A percentile compares a stretch with the other conserved stretches of the same genome.
Conservation (phyloP, 2,888 invertebrate species). For the Sericinus montela region DNA sequence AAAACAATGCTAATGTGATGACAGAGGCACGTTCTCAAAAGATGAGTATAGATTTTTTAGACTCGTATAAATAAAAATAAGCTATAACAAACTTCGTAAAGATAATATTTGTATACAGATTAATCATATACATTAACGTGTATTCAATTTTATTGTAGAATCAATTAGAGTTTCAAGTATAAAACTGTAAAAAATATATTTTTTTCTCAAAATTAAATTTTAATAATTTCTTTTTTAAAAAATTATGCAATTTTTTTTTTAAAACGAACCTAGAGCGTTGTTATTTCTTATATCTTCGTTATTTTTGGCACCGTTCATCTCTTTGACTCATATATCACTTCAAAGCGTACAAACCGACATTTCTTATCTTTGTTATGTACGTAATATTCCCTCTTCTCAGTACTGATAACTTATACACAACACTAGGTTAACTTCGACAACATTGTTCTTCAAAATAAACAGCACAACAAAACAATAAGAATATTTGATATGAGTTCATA, state of each 20-base stretch:
- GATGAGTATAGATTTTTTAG: too few species aligned
- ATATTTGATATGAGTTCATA: neutral
- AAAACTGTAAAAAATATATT: too few species aligned
- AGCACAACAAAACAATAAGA: neutral
- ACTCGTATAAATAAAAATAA: too few species aligned
- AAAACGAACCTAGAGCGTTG: slow-evolving; percentile 22
- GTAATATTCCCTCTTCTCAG: slow-evolving; percentile 29
- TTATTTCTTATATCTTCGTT: slow-evolving; percentile 40
- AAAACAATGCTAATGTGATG: too few species aligned
- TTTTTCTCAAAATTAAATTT: too few species aligned
- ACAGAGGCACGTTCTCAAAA: too few species aligned
- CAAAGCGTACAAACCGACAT: slow-evolving; percentile 49
- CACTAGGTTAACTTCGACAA: slow-evolving; percentile 13
- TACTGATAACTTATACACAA: slow-evolving; percentile 24
- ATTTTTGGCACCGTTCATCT: slow-evolving; percentile 51
- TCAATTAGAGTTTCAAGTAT: too few species aligned
- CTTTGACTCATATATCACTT: slow-evolving; percentile 53
- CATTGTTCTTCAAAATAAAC: slow-evolving; percentile 2
- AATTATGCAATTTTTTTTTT: neutral
- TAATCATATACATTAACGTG: too few species aligned
- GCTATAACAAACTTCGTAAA: too few species aligned
- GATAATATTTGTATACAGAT: too few species aligned
- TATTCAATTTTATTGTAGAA: too few species aligned
- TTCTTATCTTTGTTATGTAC: slow-evolving; percentile 57
- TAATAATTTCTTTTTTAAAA: too few species aligned